Evolutionary conservation across 1,140 invertebrate genomes (phyloP), one percentile per base, ranked within the genome.

Genomic region (Whitmania pigra): DNA sequence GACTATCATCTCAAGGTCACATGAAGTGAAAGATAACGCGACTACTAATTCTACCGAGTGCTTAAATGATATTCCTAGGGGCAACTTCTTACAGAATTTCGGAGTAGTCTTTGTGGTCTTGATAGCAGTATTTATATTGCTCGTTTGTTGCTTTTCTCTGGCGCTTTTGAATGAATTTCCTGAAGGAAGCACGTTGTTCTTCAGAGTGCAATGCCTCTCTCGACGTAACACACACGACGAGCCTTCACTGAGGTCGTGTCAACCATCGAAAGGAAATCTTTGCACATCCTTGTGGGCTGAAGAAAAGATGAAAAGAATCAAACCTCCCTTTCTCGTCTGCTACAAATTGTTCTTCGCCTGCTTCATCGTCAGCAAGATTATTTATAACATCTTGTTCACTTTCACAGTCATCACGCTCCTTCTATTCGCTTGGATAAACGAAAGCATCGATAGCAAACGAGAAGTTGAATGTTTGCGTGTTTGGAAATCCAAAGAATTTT

Each of bases 351-450:
- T 63, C 29, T 22, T 63, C 11, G 57, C 29, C 57, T 63, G 22
- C 18, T 63, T 63, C 57, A 31, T 63, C 15, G 57, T n/a, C 29
- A 31, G 22, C 22, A 63, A 63, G 29, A 63, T 63, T 25, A 63
- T 63, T 31, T 63, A 63, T 31, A 63, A 31, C 57, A 63, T 63
- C 57, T 31, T 63, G 29, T 25, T 63, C 29, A 63, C 57, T 15
- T 63, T 63, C 20, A 63, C 57, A 22, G 29, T 63, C 11, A 31
- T 63, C 11, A 25, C 57, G 9, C 29, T 22, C 57, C 18, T 63
- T 22, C 29, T 63, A 11, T 25, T 63, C 18, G 22, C 29, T 63
- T 63, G 57, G 57, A 63, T 63, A 25, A 22, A 63, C 29, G 57
- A 63, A 63, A 63, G 29, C 29, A 25, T 63, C 18, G 22, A 63